Evolutionary conservation across 2,797 vertebrate genomes (phyloP).

Genomic region (Rousettus madagascariensis): DNA sequence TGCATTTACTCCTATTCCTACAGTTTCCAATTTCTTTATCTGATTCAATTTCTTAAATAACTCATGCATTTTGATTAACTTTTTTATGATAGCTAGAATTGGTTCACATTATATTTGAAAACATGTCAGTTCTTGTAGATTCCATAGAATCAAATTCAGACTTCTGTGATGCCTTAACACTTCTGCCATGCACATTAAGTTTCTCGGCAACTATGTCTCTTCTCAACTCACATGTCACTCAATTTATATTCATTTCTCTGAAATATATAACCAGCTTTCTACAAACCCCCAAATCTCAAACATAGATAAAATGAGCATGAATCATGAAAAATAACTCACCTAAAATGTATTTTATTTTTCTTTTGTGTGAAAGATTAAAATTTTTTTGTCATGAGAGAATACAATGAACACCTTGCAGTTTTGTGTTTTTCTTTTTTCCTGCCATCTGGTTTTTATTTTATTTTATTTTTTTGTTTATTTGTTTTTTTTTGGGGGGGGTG

Average conservation of each 20-base stretch:
- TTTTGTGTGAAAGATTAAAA: not conserved
- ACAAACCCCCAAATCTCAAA: not conserved
- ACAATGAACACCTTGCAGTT: not conserved
- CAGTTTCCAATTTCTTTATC: not conserved
- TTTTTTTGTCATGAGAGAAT: not conserved
- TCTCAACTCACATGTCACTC: not conserved
- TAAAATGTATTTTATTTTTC: not conserved
- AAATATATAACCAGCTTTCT: not conserved
- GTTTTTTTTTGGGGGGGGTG: not conserved
- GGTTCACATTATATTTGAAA: not conserved
- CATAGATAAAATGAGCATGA: not conserved
- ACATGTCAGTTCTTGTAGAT: not conserved
- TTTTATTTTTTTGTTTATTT: not conserved
- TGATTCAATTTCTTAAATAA: not conserved
- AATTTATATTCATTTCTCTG: not conserved
- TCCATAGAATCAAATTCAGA: not conserved
- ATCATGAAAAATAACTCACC: not conserved
- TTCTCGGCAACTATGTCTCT: not conserved
- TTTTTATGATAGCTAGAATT: not conserved
- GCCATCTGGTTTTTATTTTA: conserved; percentile 6
- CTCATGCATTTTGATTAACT: not conserved
- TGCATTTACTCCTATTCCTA: not conserved
- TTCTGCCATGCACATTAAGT: not conserved
- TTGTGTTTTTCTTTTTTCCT: not conserved
- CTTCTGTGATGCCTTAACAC: not conserved